Base-by-base conservation (phyloP, 2,888 invertebrate species). In the Lasioglossum pauxillum region DNA sequence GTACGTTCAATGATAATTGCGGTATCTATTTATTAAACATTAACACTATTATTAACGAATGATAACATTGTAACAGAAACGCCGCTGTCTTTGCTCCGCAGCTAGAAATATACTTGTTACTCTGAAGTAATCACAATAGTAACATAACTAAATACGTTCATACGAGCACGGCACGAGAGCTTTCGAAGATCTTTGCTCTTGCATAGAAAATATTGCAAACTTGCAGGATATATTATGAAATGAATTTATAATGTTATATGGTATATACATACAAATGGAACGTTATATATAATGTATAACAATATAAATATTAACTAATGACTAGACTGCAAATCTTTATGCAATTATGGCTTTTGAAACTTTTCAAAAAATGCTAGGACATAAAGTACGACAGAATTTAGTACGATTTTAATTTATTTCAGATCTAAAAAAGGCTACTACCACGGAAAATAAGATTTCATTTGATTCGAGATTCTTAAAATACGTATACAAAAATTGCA, bases 81-180 rank as follows among this genome's bases (percentile, higher is more conserved):
- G 90, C 84, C 88, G 90, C 88, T 89, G 85, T 91, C 88, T 83
- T 87, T 90, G 87, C 86, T 90, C 89, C 81, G 86, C 85, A 90
- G 83, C 80, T 91, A 91, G 86, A 75, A 41, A 90, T 84, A 89
- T 83, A 89, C 78, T 82, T 87, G 87, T 86, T 91, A 85, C 87
- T 84, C 72, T 80, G 83, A 80, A 89, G 80, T 89, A 84, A 88
- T 46, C 73, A 86, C 57, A 41, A 72, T 88, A 88, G 81, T 79
- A 76, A 83, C 80, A 49, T 71, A 80, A 78, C 60, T 81, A 85
- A 89, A 76, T 80, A 71, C 76, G 80, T 82, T 87, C 78, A 83
- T 80, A 83, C 71, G 77, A 44, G 75, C 72, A 84, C 69, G 10
- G 41, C 79, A 80, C 38, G 77, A 74, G 71, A 76, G 72, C 72